Conservation (phyloP, 1,140 invertebrate genomes). For the Aradophagus sp. region DNA sequence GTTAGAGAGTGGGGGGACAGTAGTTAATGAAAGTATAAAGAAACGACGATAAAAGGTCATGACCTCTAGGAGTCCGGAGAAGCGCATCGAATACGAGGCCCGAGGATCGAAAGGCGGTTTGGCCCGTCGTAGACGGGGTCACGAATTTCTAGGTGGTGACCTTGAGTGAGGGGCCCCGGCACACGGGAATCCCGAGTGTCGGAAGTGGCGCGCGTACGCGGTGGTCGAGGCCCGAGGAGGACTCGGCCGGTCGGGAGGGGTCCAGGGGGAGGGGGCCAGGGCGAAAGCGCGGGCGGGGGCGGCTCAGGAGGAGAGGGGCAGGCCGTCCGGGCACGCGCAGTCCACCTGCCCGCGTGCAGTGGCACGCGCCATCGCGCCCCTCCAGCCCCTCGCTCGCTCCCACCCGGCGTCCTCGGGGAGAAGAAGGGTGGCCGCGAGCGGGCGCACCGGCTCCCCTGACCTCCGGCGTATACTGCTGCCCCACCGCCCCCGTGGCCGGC, state of each 20-base stretch:
- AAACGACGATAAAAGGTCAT: too few species aligned
- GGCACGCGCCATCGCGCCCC: conserved; percentile 70
- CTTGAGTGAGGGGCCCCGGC: too few species aligned
- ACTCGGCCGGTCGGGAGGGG: conserved; percentile 15
- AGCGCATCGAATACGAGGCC: too few species aligned
- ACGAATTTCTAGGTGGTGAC: too few species aligned
- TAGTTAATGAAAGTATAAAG: too few species aligned
- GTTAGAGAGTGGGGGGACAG: too few species aligned
- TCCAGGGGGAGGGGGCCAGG: conserved; percentile 27
- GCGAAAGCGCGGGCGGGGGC: conserved; percentile 14
- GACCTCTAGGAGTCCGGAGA: too few species aligned
- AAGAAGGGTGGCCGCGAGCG: conserved; percentile 15
- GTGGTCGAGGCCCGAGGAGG: conserved; percentile 17
- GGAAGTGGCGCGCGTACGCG: too few species aligned
- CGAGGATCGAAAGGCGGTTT: too few species aligned
- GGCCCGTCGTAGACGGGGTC: too few species aligned
- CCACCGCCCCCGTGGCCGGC: conserved; percentile 37
- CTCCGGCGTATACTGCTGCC: conserved; percentile 41
- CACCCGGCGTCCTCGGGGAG: conserved; percentile 1
- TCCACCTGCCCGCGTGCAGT: conserved; percentile 71
- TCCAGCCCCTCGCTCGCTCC: conserved; percentile 35
- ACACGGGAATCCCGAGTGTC: too few species aligned
- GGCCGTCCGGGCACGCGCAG: conserved; percentile 73
- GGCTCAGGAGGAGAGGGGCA: conserved; percentile 28
- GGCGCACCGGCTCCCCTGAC: conserved; percentile 43